These are phyloP conservation scores for Euura saliciscinereae DNA, from an alignment of 1,140 invertebrate species.

Conservation along the genomic window DNA sequence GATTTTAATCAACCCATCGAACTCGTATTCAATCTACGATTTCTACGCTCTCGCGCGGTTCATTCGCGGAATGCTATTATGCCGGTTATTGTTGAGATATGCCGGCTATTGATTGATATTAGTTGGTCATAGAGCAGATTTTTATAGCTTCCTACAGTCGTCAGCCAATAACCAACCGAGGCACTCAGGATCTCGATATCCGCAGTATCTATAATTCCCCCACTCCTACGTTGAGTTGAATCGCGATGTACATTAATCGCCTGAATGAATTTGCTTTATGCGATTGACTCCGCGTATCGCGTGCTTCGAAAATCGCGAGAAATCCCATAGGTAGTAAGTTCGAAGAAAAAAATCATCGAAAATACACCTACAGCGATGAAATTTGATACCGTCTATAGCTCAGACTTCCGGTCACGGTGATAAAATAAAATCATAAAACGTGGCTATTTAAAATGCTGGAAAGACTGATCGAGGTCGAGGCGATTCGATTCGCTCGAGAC, in stretches of 20 bases:
- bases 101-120: neutral
- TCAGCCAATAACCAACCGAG: neutral
- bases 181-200: neutral
- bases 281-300: too few species aligned
- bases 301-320: too few species aligned
- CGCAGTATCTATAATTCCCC: neutral
- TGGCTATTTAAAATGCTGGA: neutral
- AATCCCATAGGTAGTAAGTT: too few species aligned
- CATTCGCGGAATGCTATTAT: neutral
- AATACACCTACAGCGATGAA: neutral
- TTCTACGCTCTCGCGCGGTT: neutral
- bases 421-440: slow-evolving; percentile 6
- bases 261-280: too few species aligned
- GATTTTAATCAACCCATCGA: neutral
- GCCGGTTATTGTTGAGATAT: neutral
- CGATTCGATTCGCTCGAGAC: neutral
- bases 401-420: neutral
- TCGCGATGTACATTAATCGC: too few species aligned
- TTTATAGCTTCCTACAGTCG: neutral
- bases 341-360: too few species aligned
- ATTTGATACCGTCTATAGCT: neutral
- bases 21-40: neutral
- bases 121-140: neutral
- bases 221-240: too few species aligned
- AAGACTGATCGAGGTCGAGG: neutral